A percentile compares a stretch with the other conserved stretches of the same genome.
These are phyloP conservation scores for Papilio polytes DNA, from an alignment of 1,140 invertebrate species.

Conservation along the genomic window DNA sequence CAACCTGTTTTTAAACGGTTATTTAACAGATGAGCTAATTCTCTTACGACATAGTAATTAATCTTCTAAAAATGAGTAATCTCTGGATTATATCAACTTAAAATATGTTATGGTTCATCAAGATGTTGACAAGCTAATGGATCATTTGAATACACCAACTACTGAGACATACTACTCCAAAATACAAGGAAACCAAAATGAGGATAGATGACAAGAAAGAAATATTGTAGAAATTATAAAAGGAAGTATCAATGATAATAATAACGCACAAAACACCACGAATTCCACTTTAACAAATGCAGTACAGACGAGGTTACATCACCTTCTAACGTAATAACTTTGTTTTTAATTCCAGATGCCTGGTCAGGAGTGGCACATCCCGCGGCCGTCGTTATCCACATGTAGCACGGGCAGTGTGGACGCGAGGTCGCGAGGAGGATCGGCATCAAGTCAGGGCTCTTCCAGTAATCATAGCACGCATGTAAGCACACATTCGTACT, in stretches of 20 bases:
- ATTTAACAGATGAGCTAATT: conserved; percentile 31
- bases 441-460: conserved; percentile 90
- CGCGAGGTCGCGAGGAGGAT: conserved; percentile 80
- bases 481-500: conserved; percentile 80
- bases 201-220: neutral
- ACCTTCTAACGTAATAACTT: neutral
- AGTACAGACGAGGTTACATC: neutral
- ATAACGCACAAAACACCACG: neutral
- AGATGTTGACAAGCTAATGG: neutral
- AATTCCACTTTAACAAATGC: neutral
- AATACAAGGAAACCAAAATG: neutral
- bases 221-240: neutral
- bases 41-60: conserved; percentile 13
- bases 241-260: neutral
- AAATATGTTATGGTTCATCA: neutral
- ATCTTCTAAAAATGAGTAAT: neutral
- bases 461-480: conserved; percentile 91
- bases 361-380: conserved; percentile 88
- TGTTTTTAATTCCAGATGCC: conserved; percentile 83
- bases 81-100: neutral
- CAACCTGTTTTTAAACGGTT: conserved; percentile 22
- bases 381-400: conserved; percentile 89
- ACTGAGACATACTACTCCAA: neutral
- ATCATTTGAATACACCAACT: neutral
- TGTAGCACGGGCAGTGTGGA: conserved; percentile 77